Conservation (phyloP, 2,888 invertebrate species). For the Yponomeuta malinellus region DNA sequence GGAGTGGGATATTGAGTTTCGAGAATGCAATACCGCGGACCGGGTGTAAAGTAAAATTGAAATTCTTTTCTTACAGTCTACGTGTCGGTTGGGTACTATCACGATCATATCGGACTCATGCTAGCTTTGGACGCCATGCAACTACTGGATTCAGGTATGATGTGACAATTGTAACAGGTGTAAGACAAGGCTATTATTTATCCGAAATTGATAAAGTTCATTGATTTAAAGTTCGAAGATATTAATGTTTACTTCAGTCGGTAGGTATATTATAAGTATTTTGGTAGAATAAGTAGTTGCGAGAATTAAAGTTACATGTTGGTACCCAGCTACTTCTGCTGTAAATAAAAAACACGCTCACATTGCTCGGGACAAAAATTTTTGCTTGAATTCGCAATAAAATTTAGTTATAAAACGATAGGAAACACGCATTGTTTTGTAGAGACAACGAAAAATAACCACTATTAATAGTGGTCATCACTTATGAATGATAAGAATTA, state of each 20-base stretch:
- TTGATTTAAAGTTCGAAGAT: not conserved
- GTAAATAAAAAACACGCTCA: not conserved
- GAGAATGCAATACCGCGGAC: constrained; percentile 9
- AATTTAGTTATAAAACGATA: not conserved
- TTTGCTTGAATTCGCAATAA: not conserved
- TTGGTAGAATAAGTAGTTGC: not conserved
- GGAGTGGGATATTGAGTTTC: not conserved
- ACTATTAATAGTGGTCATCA: not conserved
- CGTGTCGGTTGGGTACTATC: constrained; percentile 91
- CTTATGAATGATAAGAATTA: not conserved
- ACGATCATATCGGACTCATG: constrained; percentile 94
- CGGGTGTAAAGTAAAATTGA: constrained; percentile 10
- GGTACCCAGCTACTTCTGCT: not conserved
- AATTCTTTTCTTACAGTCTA: constrained; percentile 81
- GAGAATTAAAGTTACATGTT: not conserved
- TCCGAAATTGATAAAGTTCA: too few species aligned
- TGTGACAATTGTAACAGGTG: not conserved
- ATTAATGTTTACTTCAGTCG: not conserved
- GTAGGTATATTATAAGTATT: not conserved
- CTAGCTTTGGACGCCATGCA: constrained; percentile 88
- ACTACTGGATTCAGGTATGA: constrained; percentile 83
- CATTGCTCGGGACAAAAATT: not conserved
- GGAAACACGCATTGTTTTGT: not conserved
- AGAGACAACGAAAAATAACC: not conserved
- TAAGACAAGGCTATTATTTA: too few species aligned